A percentile compares a stretch with the other conserved stretches of the same genome.
Conservation (phyloP, 2,888 invertebrate species). For the Terebella lapidaria region DNA sequence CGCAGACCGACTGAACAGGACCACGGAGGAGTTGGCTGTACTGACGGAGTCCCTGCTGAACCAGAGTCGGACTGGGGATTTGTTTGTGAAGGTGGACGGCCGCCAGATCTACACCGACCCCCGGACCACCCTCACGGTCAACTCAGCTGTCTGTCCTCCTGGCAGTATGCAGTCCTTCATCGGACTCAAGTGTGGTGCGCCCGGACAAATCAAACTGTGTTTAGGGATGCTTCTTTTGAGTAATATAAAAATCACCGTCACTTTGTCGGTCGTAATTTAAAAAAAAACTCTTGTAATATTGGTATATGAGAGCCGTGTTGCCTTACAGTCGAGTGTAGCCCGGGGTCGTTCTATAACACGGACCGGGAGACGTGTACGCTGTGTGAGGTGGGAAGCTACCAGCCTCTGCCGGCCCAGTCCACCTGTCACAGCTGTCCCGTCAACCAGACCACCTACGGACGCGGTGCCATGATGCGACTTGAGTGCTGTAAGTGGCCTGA, state of each 20-base stretch:
- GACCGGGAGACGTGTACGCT: conserved; percentile 3
- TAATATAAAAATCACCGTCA: too few species aligned
- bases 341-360: not conserved
- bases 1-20: too few species aligned
- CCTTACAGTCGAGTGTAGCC: not conserved
- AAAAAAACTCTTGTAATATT: too few species aligned
- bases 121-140: too few species aligned
- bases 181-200: not conserved
- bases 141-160: not conserved
- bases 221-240: too few species aligned
- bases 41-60: not conserved
- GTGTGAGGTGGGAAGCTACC: conserved; percentile 20
- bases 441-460: conserved; percentile 15
- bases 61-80: not conserved
- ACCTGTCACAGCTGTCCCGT: conserved; percentile 12
- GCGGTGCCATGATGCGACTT: conserved; percentile 9
- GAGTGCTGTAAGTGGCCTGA: conserved; percentile 1
- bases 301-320: too few species aligned
- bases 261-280: too few species aligned
- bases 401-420: conserved; percentile 15
- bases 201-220: too few species aligned
- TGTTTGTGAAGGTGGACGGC: not conserved
- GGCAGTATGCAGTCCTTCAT: not conserved
- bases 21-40: too few species aligned
- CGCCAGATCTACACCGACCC: too few species aligned